phyloP scores from a whole-genome alignment of 1,140 invertebrate species.

The Chrysomallon squamiferum region DNA sequence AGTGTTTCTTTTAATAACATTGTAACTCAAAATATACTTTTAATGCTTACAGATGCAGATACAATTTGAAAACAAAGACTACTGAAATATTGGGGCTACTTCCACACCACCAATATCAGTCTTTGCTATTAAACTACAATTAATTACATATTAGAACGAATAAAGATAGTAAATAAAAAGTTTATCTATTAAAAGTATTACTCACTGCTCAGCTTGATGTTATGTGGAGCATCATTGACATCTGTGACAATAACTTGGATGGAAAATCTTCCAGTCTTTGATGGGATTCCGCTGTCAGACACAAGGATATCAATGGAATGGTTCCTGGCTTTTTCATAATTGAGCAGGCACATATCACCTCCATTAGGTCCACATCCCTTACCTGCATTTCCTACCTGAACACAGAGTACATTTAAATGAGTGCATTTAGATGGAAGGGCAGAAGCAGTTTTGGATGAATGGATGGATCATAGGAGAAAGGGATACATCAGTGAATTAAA shows the following conservation, averaged over 20 bases:
- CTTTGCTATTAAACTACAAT: too few species aligned
- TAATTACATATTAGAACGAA: too few species aligned
- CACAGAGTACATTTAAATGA: neutral
- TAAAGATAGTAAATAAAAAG: too few species aligned
- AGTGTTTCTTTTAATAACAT: too few species aligned
- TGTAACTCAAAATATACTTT: too few species aligned
- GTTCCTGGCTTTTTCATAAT: constrained; percentile 22
- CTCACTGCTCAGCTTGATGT: constrained; percentile 25
- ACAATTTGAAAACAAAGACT: too few species aligned
- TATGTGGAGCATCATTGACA: constrained; percentile 32
- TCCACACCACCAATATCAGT: too few species aligned
- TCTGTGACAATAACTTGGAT: constrained; percentile 26
- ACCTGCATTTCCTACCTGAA: constrained; percentile 21
- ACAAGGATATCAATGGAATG: constrained; percentile 28
- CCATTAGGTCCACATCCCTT: constrained; percentile 11
- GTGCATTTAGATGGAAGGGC: neutral
- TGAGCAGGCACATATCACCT: constrained; percentile 17
- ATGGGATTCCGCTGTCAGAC: constrained; percentile 30
- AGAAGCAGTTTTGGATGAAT: neutral
- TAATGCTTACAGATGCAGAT: too few species aligned
- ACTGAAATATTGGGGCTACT: too few species aligned
- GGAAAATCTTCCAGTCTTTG: constrained; percentile 18
- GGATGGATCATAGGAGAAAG: neutral
- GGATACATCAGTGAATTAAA: neutral
- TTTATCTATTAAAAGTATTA: neutral